Evolutionary conservation across 2,797 vertebrate species (phyloP).

Genomic region (Hybognathus amarus): DNA sequence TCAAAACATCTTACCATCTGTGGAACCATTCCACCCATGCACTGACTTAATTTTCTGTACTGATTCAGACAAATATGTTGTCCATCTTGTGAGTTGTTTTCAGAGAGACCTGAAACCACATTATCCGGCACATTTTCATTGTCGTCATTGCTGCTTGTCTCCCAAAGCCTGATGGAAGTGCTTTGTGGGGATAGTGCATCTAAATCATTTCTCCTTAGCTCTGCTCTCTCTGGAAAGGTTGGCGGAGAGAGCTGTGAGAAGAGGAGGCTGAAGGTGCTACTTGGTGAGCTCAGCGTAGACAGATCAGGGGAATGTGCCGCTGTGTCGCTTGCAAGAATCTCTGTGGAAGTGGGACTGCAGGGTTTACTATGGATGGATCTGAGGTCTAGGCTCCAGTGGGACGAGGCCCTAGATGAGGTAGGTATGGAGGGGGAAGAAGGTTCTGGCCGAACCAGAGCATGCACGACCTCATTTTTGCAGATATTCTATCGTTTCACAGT

Average conservation of each 20-base stretch:
- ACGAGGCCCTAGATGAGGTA: neutral
- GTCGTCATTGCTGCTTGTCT: constrained; percentile 44
- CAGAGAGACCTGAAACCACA: constrained; percentile 55
- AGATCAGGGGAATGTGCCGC: constrained; percentile 31
- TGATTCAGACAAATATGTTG: constrained; percentile 68
- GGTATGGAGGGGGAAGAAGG: neutral
- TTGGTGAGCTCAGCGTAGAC: constrained; percentile 39
- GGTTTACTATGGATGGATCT: constrained; percentile 12
- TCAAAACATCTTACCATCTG: constrained; percentile 62
- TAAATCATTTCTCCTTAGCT: neutral
- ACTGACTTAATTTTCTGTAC: constrained; percentile 62
- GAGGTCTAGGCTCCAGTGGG: neutral
- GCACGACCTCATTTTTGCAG: neutral
- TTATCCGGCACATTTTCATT: constrained; percentile 38
- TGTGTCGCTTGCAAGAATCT: constrained; percentile 48
- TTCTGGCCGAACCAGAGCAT: neutral
- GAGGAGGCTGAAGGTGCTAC: constrained; percentile 32
- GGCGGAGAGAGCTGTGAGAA: constrained; percentile 35
- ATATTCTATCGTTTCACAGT: neutral
- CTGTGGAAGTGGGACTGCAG: constrained; percentile 52
- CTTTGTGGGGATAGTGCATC: neutral
- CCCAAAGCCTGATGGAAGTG: neutral
- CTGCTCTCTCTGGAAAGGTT: constrained; percentile 30
- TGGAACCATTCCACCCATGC: constrained; percentile 61
- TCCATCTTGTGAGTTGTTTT: constrained; percentile 52